These are phyloP conservation scores for Neoitamus cyanurus DNA, from an alignment of 2,888 invertebrate species.

Conservation along the genomic window DNA sequence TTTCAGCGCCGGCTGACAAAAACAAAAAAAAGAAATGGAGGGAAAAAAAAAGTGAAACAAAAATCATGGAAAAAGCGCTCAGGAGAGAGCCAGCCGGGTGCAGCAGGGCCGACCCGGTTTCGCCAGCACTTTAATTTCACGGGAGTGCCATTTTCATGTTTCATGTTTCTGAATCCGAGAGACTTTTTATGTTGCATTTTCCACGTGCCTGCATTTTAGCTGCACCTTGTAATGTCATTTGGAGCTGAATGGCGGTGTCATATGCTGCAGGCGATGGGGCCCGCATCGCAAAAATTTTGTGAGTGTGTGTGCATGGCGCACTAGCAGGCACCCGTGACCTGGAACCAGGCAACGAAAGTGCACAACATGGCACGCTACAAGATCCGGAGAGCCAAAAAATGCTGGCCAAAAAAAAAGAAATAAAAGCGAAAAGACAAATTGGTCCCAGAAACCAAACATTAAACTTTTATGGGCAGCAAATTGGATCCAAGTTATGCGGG, in stretches of 20 bases:
- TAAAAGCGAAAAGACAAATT: background rate
- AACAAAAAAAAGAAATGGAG: background rate
- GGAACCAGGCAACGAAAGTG: constrained; percentile 13
- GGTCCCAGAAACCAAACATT: constrained; percentile 38
- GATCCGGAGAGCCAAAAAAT: background rate
- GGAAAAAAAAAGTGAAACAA: background rate
- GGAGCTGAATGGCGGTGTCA: constrained; percentile 25
- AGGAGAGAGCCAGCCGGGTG: background rate
- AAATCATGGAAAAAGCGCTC: background rate
- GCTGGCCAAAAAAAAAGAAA: background rate
- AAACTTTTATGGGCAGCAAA: constrained; percentile 44
- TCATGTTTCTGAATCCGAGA: background rate
- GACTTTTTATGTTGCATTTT: constrained; percentile 15
- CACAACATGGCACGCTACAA: background rate
- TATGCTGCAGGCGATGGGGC: constrained; percentile 6
- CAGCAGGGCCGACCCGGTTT: background rate
- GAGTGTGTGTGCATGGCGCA: background rate
- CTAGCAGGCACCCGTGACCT: background rate
- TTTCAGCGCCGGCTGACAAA: background rate
- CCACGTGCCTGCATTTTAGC: constrained; percentile 13
- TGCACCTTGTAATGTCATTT: constrained; percentile 34
- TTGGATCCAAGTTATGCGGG: constrained; percentile 37
- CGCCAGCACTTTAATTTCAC: background rate
- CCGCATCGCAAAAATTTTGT: constrained; percentile 7
- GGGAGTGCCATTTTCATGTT: background rate